Conservation (phyloP, 2,888 invertebrate species). For the Eurois occulta region DNA sequence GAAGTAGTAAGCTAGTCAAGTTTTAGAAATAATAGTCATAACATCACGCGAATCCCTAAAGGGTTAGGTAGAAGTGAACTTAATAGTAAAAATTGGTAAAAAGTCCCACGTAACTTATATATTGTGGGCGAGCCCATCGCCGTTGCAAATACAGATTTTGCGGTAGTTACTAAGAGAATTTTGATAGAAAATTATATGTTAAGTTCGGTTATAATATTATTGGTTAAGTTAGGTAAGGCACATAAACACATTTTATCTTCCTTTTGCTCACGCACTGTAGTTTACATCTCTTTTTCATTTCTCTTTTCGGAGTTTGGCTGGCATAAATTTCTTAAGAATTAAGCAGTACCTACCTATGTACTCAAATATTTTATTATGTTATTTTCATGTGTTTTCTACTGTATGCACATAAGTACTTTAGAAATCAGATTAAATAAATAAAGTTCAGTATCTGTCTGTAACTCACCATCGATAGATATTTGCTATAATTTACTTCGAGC, state of each 20-base stretch:
- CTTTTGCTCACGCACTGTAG: too few species aligned
- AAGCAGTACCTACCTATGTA: too few species aligned
- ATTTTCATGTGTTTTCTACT: too few species aligned
- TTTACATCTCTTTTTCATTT: too few species aligned
- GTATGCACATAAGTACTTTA: too few species aligned
- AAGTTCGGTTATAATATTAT: too few species aligned
- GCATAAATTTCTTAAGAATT: too few species aligned
- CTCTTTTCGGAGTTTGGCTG: too few species aligned
- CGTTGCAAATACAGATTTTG: neutral
- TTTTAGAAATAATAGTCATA: neutral
- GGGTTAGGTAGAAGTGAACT: neutral
- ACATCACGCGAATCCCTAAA: neutral
- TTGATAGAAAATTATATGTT: neutral
- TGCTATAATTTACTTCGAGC: slow-evolving; percentile 87
- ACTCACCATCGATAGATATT: slow-evolving; percentile 88
- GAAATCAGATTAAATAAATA: neutral
- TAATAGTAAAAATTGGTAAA: neutral
- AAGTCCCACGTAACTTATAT: neutral
- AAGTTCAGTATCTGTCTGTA: neutral
- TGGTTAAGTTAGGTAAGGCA: too few species aligned
- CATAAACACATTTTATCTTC: too few species aligned
- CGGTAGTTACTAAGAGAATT: neutral
- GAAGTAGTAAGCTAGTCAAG: neutral
- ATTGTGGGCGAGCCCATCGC: neutral
- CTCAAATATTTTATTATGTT: too few species aligned